phyloP scores from a whole-genome alignment of 2,113 vertebrate genomes.

The Leucoraja erinaceus region DNA sequence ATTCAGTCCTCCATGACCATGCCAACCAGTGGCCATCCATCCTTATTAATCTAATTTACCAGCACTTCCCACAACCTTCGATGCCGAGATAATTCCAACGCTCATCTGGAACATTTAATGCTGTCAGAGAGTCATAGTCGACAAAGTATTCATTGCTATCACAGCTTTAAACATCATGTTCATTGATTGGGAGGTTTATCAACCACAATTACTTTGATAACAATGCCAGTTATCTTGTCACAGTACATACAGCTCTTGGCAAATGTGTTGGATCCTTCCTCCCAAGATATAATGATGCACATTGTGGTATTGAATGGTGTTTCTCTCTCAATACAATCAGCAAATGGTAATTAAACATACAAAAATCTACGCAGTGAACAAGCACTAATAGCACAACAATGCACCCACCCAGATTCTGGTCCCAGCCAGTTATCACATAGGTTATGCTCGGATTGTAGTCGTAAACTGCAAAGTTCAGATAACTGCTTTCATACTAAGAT shows the following conservation, averaged over 20 bases:
- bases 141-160: background rate
- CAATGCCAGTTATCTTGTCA: background rate
- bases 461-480: background rate
- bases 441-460: too few species aligned
- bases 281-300: background rate
- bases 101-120: too few species aligned
- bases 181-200: background rate
- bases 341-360: background rate
- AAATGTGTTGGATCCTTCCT: background rate
- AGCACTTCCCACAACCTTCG: too few species aligned
- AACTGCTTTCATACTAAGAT: background rate
- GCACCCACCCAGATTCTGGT: background rate
- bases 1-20: too few species aligned
- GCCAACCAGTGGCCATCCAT: too few species aligned
- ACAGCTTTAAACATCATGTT: background rate
- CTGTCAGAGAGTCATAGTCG: too few species aligned
- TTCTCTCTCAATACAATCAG: background rate
- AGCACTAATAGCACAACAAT: background rate
- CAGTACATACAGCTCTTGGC: background rate
- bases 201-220: background rate
- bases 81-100: too few species aligned
- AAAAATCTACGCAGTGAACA: background rate
- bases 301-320: background rate
- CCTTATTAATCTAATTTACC: too few species aligned
- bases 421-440: background rate